phyloP scores from a whole-genome alignment of 2,797 vertebrate species.

The Melopsittacus undulatus region DNA sequence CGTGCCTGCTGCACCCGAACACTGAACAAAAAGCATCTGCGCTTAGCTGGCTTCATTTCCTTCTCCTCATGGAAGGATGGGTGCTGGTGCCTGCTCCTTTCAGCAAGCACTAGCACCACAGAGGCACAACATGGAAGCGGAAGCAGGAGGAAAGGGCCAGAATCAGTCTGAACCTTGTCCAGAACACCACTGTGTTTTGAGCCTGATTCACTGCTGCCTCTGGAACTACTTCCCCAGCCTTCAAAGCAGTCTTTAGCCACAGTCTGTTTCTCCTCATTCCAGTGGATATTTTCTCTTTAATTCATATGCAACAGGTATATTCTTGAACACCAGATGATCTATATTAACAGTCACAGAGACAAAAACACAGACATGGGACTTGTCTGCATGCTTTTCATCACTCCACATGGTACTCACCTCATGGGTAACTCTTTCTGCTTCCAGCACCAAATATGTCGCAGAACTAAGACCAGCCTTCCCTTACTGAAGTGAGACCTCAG shows the following conservation, averaged over 20 bases:
- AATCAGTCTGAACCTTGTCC: background rate
- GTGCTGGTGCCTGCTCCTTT: background rate
- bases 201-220: background rate
- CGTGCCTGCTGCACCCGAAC: background rate
- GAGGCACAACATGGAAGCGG: background rate
- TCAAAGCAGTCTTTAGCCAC: background rate
- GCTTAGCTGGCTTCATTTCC: background rate
- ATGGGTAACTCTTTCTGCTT: background rate
- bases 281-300: background rate
- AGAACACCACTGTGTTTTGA: background rate
- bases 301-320: background rate
- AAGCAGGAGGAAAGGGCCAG: background rate
- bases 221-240: background rate
- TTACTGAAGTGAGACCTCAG: background rate
- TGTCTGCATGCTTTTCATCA: accelerated
- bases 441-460: background rate
- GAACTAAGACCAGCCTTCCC: background rate
- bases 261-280: background rate
- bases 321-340: background rate
- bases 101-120: background rate
- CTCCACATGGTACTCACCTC: accelerated
- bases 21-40: background rate
- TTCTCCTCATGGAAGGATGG: background rate
- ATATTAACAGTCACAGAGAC: background rate
- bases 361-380: background rate